Percentiles rank a stretch among this genome's conserved stretches.
Evolutionary conservation across 2,113 vertebrate genomes (phyloP).

Genomic region (Acrocephalus kingi): DNA sequence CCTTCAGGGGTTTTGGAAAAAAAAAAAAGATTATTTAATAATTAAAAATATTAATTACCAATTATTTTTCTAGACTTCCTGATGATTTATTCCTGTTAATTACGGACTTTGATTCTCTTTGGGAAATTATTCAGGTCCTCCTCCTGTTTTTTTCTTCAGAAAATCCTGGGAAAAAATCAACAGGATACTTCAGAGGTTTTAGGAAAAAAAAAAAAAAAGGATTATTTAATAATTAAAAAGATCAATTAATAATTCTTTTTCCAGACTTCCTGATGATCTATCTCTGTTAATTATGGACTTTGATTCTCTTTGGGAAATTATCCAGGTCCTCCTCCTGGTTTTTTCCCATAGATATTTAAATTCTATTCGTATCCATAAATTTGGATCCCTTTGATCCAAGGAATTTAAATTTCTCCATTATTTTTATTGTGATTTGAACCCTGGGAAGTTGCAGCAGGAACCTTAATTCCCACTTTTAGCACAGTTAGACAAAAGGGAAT

Average conservation of each 20-base stretch:
- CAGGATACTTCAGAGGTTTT: background rate
- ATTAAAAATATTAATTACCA: background rate
- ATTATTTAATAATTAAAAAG: background rate
- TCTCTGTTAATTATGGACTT: background rate
- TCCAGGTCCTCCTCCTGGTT: background rate
- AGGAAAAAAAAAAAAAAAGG: background rate
- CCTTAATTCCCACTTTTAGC: background rate
- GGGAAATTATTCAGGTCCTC: too few species aligned
- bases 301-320: background rate
- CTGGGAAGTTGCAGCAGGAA: background rate
- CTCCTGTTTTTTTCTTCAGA: too few species aligned
- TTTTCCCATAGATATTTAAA: background rate
- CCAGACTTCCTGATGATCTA: fast-evolving
- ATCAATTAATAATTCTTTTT: background rate
- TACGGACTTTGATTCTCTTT: too few species aligned
- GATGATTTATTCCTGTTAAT: too few species aligned
- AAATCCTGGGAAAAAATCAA: background rate
- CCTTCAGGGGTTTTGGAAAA: too few species aligned
- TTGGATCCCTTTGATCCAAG: background rate
- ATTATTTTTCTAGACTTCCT: background rate
- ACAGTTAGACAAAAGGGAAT: too few species aligned
- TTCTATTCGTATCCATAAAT: fast-evolving
- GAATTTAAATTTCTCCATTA: background rate
- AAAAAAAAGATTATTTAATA: too few species aligned
- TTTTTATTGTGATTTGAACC: background rate